Percentiles rank a stretch among this genome's conserved stretches.
These are phyloP conservation scores for Melanocharis versteri DNA, from an alignment of 2,113 vertebrate genomes.

Conservation along the genomic window DNA sequence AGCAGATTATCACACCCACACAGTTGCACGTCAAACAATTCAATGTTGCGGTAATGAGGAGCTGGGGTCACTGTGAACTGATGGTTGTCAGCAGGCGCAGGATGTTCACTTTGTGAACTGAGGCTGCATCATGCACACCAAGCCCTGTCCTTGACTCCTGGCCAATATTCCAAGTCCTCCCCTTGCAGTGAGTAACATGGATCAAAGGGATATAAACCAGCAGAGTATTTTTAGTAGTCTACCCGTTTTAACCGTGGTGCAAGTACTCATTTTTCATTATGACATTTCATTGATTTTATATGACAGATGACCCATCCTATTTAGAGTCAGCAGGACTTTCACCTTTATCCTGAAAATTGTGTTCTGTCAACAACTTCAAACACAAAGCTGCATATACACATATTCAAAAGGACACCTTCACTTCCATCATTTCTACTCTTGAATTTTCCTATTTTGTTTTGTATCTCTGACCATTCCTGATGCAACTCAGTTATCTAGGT, in stretches of 20 bases:
- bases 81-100: neutral
- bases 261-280: neutral
- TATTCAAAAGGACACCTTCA: neutral
- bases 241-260: neutral
- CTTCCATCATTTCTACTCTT: neutral
- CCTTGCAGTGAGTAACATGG: neutral
- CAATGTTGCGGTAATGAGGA: neutral
- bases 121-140: neutral
- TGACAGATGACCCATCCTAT: neutral
- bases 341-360: neutral
- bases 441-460: neutral
- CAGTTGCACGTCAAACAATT: neutral
- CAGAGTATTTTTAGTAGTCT: neutral
- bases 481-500: neutral
- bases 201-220: neutral
- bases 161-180: neutral
- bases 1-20: neutral
- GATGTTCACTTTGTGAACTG: neutral
- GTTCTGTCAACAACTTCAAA: neutral
- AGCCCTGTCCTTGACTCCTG: neutral
- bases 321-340: neutral
- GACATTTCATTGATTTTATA: neutral
- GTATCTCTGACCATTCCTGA: neutral
- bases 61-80: neutral
- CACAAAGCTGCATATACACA: neutral